Evolutionary conservation across 2,797 vertebrate genomes (phyloP), one percentile per base, ranked within the genome.

Genomic region (Leptodactylus fallax): DNA sequence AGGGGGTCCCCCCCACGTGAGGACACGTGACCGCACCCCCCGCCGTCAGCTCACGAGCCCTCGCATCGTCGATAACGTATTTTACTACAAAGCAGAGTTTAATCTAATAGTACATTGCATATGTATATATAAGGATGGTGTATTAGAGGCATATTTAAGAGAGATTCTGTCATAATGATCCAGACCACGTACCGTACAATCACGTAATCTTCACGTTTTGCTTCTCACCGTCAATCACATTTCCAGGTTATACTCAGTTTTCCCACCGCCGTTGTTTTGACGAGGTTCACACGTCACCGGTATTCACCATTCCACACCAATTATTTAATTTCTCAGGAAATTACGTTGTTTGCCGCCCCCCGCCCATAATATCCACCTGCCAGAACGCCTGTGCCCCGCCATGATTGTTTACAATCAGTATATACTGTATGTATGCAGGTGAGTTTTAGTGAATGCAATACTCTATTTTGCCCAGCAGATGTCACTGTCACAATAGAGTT

Each of bases 1-100:
- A 7, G 27, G 13, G 27, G 49, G 19, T 80, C 63, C 89, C 78
- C 83, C 86, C 71, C 82, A 11, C 25, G 16, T 36, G 36, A 47
- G 36, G 69, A 72, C 69, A 47, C 87, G 49, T 61, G 85, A 91
- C 90, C 90, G 89, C 92, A 89, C 16, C 92, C 84, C 90, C 83
- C 90, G 92, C 91, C 86, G 90, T 90, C 83, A 21, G 93, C 93
- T 94, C 93, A 92, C 91, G 92, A 93, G 90, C 93, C 61, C 92
- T 92, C 90, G 90, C 92, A 87, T 81, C 81, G 84, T 83, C 60
- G 23, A 92, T 94, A 93, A 93, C 92, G 90, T 95, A 95, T 95
- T 95, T 96, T 95, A 94, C 94, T 95, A 95, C 94, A 93, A 85
- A 93, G 93, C 93, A 94, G 94, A 95, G 94, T 95, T 94, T 95